A percentile compares a stretch with the other conserved stretches of the same genome.
Evolutionary conservation across 2,113 vertebrate genomes (phyloP).

Genomic region (Opisthocomus hoazin): DNA sequence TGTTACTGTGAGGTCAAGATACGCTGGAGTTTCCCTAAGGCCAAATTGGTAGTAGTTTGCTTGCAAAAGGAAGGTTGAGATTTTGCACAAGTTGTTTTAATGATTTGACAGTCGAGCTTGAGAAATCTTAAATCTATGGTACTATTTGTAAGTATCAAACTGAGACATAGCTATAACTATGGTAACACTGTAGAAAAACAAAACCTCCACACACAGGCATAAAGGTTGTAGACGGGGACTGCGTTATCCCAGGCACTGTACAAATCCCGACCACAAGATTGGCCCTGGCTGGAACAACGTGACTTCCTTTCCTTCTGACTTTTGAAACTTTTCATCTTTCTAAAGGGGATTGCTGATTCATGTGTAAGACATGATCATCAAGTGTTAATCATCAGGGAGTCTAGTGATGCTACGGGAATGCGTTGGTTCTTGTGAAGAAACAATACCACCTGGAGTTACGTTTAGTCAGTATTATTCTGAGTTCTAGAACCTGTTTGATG

Average conservation of each 20-base stretch:
- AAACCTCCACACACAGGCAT: accelerated
- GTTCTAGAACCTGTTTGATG: neutral
- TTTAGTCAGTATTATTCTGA: neutral
- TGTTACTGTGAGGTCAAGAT: neutral
- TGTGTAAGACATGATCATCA: neutral
- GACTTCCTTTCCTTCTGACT: neutral
- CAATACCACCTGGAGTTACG: accelerated
- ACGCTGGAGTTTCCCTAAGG: neutral
- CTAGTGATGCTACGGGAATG: neutral
- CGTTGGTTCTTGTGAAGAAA: neutral
- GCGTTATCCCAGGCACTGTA: neutral
- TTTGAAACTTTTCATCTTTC: neutral
- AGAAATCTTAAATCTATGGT: neutral
- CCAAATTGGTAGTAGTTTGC: neutral
- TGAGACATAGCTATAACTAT: neutral
- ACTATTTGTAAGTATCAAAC: neutral
- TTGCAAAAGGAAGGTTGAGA: neutral
- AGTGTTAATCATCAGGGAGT: neutral
- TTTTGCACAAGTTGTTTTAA: neutral
- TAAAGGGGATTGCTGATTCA: neutral
- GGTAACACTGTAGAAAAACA: neutral
- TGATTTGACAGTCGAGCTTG: neutral
- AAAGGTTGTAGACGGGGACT: neutral
- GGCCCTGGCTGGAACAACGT: neutral
- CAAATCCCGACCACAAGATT: neutral